Evolutionary conservation across 2,888 invertebrate genomes (phyloP).

Genomic region (Chrysolina americana): DNA sequence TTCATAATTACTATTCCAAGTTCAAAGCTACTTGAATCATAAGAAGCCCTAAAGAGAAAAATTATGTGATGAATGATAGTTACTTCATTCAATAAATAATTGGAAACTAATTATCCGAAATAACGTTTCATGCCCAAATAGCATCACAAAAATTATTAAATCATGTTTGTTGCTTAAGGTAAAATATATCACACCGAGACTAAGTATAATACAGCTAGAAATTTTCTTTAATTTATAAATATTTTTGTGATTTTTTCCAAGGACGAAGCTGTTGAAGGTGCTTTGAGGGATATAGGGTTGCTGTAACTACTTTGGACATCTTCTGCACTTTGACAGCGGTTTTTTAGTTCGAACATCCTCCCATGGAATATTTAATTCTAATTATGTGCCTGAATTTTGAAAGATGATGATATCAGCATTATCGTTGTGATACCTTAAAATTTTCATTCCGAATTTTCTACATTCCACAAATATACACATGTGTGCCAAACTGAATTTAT

Average conservation of each 20-base stretch:
- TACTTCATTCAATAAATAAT: no score
- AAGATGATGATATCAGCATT: not conserved
- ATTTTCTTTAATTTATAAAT: constrained; percentile 28
- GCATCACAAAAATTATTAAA: not conserved
- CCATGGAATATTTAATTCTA: constrained; percentile 14
- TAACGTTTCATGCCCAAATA: not conserved
- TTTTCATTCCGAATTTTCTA: not conserved
- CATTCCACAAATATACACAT: not conserved
- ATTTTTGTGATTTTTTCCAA: constrained; percentile 67
- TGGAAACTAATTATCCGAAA: no score
- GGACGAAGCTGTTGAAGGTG: constrained; percentile 96
- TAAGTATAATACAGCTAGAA: constrained; percentile 10
- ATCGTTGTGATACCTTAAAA: constrained; percentile 19
- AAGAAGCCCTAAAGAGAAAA: no score
- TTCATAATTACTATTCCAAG: no score
- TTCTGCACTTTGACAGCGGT: constrained; percentile 9
- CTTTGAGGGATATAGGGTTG: constrained; percentile 94
- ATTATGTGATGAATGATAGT: no score
- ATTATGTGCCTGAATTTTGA: constrained; percentile 15
- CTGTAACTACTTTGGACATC: constrained; percentile 72
- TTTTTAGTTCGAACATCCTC: not conserved
- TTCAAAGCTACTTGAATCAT: no score
- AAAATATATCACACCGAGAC: constrained; percentile 7
- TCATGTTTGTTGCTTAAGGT: not conserved
- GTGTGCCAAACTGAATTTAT: not conserved